phyloP scores from a whole-genome alignment of 2,888 invertebrate species.

The Agrotis clavis region DNA sequence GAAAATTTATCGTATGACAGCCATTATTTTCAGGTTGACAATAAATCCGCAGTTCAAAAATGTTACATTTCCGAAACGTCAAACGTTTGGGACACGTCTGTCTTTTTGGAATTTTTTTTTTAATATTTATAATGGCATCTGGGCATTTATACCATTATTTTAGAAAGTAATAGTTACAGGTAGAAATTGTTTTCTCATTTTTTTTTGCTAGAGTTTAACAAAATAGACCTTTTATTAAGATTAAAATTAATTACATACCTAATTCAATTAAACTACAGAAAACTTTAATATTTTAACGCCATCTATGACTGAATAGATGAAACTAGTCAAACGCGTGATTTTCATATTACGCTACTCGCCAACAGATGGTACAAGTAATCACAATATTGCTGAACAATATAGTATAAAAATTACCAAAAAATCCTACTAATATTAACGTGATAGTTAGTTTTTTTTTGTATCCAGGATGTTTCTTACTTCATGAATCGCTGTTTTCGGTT shows the following conservation, averaged over 20 bases:
- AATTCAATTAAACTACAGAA: too few relatives aligned
- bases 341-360: slow-evolving; percentile 30
- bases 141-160: too few relatives aligned
- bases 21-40: slow-evolving; percentile 5
- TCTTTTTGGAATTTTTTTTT: not conserved
- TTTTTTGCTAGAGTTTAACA: too few relatives aligned
- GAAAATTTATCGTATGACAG: slow-evolving; percentile 24
- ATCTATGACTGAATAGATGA: not conserved
- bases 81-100: slow-evolving; percentile 26
- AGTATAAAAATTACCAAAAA: too few relatives aligned
- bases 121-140: not conserved
- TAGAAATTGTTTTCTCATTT: too few relatives aligned
- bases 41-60: not conserved
- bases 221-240: too few relatives aligned
- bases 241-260: too few relatives aligned
- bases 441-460: too few relatives aligned
- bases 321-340: not conserved
- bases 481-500: too few relatives aligned
- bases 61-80: slow-evolving; percentile 1
- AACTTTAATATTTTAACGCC: not conserved
- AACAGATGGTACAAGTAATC: slow-evolving; percentile 42
- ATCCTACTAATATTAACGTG: too few relatives aligned
- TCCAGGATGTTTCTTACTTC: too few relatives aligned
- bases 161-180: too few relatives aligned
- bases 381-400: not conserved